Conservation (phyloP, 1,140 invertebrate species). For the Philaenus spumarius region DNA sequence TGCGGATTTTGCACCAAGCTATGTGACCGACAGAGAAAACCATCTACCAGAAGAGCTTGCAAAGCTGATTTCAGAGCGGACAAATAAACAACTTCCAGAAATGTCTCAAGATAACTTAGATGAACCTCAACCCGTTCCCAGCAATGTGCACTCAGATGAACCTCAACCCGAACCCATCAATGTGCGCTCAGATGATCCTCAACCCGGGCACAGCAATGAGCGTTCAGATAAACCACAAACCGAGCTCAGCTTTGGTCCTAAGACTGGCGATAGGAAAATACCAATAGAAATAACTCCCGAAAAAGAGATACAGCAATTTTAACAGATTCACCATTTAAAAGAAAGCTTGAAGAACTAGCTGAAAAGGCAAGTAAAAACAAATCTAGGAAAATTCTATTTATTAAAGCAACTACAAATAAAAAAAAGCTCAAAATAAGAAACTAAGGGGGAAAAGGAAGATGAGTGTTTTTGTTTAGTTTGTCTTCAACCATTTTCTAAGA, state of each 20-base stretch:
- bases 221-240: conserved; percentile 15
- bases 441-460: too few relatives aligned
- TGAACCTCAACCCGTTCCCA: neutral
- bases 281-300: neutral
- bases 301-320: conserved; percentile 8
- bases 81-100: conserved; percentile 1
- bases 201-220: conserved; percentile 11
- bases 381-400: too few relatives aligned
- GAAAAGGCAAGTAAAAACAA: too few relatives aligned
- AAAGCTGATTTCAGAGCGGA: conserved; percentile 33
- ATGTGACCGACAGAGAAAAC: conserved; percentile 33
- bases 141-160: too few relatives aligned
- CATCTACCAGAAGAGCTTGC: conserved; percentile 33
- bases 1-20: too few relatives aligned
- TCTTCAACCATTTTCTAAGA: too few relatives aligned
- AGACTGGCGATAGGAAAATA: conserved; percentile 1
- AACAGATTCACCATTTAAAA: conserved; percentile 16
- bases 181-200: neutral
- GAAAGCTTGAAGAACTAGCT: conserved; percentile 1
- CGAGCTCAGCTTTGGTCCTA: conserved; percentile 5
- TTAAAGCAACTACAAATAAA: too few relatives aligned
- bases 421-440: too few relatives aligned
- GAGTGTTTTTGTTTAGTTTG: too few relatives aligned
- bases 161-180: neutral
- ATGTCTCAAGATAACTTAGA: neutral